These are phyloP conservation scores for Lacanobia wlatinum DNA, from an alignment of 2,888 invertebrate species.

Conservation along the genomic window DNA sequence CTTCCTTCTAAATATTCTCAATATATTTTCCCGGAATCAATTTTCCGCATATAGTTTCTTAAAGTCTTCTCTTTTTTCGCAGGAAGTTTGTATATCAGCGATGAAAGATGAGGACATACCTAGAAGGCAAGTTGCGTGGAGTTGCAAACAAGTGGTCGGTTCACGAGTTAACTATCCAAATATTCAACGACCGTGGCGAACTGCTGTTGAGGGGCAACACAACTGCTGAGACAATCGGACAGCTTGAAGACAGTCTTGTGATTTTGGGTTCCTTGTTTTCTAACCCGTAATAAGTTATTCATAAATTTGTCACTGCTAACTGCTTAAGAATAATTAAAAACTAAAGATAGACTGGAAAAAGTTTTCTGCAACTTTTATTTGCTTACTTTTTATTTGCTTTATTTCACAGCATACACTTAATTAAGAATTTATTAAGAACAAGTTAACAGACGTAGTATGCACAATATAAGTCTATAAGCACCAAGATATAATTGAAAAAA, in stretches of 20 bases:
- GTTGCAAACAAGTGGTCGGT: constrained; percentile 99
- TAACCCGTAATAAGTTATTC: constrained; percentile 91
- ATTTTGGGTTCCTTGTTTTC: constrained; percentile 97
- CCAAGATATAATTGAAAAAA: no score
- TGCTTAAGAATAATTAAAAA: neutral
- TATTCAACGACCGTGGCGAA: constrained; percentile 98
- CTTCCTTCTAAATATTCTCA: no score
- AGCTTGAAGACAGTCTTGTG: no score
- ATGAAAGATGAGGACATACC: constrained; percentile 99
- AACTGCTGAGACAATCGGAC: no score
- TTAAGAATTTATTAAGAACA: no score
- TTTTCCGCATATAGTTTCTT: no score
- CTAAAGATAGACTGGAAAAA: no score
- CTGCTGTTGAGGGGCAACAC: constrained; percentile 97
- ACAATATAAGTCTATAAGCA: no score
- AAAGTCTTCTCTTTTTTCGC: constrained; percentile 12
- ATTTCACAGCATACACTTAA: neutral
- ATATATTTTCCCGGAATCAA: no score
- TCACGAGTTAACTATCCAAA: constrained; percentile 97
- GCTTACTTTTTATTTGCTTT: neutral
- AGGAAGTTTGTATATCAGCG: constrained; percentile 99
- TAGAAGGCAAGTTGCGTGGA: constrained; percentile 97
- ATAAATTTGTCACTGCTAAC: neutral
- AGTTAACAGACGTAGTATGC: no score
- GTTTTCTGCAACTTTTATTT: neutral